phyloP scores from a whole-genome alignment of 2,797 vertebrate genomes.

The Poeciliopsis presidionis region DNA sequence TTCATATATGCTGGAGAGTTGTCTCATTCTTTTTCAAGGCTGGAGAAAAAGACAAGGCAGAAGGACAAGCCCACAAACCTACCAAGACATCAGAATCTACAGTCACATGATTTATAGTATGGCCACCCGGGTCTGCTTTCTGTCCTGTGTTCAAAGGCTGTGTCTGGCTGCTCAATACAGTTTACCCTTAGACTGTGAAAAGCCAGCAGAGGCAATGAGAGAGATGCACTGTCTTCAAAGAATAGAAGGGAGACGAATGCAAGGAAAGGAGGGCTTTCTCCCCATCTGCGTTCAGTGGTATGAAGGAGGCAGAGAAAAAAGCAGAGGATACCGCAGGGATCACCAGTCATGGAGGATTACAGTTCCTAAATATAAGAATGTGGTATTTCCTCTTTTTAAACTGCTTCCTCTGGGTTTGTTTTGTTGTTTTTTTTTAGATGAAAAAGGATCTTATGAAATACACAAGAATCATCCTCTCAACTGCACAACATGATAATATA shows the following conservation, averaged over 20 bases:
- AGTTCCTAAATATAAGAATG: constrained; percentile 63
- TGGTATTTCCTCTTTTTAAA: constrained; percentile 62
- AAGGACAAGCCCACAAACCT: constrained; percentile 32
- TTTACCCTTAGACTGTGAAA: constrained; percentile 44
- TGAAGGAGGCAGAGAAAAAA: constrained; percentile 22
- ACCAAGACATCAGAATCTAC: constrained; percentile 64
- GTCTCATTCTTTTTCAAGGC: constrained; percentile 18
- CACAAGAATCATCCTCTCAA: constrained; percentile 40
- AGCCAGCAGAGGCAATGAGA: constrained; percentile 18
- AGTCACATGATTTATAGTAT: constrained; percentile 67
- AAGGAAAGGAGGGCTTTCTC: constrained; percentile 35
- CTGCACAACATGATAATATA: constrained; percentile 38
- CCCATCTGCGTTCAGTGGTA: constrained; percentile 32
- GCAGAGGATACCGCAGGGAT: constrained; percentile 47
- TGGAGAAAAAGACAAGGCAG: constrained; percentile 6
- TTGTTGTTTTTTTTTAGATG: constrained; percentile 51
- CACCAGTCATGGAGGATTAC: constrained; percentile 67
- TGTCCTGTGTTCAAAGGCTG: constrained; percentile 66
- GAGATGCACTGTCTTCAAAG: constrained; percentile 16
- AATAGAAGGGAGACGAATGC: constrained; percentile 15
- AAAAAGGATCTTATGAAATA: constrained; percentile 45
- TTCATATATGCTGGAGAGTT: not conserved
- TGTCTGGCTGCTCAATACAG: constrained; percentile 52
- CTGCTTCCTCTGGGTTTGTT: constrained; percentile 56
- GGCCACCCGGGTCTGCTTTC: constrained; percentile 46